These are phyloP conservation scores for Anagyrus pseudococci DNA, from an alignment of 2,888 invertebrate genomes.

Conservation along the genomic window DNA sequence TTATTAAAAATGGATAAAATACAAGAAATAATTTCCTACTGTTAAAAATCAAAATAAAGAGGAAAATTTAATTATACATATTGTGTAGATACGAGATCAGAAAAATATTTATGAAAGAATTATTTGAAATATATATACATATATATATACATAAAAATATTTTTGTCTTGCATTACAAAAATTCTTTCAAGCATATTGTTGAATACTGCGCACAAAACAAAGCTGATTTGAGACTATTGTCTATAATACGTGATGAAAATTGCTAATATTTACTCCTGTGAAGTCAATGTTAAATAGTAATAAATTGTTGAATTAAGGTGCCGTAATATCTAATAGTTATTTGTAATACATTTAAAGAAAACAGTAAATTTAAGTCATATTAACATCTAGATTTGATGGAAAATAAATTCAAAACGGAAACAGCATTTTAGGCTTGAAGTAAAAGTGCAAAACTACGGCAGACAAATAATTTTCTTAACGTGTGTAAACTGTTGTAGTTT, in stretches of 20 bases:
- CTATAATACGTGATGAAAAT: constrained; percentile 43
- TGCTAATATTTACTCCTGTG: constrained; percentile 56
- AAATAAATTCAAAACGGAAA: no score
- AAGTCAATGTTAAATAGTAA: constrained; percentile 58
- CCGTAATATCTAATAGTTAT: no score
- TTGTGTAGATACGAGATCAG: constrained; percentile 17
- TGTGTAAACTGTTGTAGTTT: no score
- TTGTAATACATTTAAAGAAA: no score
- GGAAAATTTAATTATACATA: not conserved
- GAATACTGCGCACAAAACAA: constrained; percentile 52
- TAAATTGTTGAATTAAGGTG: constrained; percentile 29
- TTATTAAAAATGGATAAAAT: constrained; percentile 37
- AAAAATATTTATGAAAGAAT: constrained; percentile 20
- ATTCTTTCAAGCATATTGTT: constrained; percentile 36
- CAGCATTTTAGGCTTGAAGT: no score
- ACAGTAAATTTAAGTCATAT: no score
- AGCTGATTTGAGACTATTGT: constrained; percentile 41
- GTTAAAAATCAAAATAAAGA: constrained; percentile 3
- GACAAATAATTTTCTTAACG: no score
- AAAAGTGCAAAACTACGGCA: no score
- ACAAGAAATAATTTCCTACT: constrained; percentile 13
- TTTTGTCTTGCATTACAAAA: constrained; percentile 3
- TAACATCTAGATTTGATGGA: no score
- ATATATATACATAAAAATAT: constrained; percentile 10
- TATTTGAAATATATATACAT: constrained; percentile 6